Evolutionary conservation across 1,140 invertebrate genomes (phyloP).

Genomic region (Sarcophaga peregrina): DNA sequence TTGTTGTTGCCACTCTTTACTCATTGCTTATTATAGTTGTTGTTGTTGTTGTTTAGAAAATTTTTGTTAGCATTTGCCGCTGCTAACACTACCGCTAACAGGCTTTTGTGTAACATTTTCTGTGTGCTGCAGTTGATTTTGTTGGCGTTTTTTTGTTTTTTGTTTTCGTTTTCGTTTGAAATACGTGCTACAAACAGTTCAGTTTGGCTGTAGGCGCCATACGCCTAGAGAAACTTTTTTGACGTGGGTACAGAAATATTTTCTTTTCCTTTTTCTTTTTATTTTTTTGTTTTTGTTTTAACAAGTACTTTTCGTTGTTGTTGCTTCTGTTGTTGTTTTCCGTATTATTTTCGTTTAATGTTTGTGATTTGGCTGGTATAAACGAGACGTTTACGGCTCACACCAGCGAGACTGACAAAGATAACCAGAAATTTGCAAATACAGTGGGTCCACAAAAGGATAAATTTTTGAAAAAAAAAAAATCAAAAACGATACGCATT

Average conservation of each 20-base stretch:
- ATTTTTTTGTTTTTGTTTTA: slow-evolving; percentile 6
- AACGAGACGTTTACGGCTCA: neutral
- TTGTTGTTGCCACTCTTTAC: slow-evolving; percentile 18
- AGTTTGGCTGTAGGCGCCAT: slow-evolving; percentile 34
- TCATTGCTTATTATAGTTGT: neutral
- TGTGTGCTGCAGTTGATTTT: neutral
- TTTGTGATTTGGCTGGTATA: slow-evolving; percentile 19
- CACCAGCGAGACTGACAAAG: no score
- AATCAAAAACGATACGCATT: no score
- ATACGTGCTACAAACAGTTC: slow-evolving; percentile 12
- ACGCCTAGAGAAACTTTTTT: slow-evolving; percentile 39
- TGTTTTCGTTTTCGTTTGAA: slow-evolving; percentile 21
- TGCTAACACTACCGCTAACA: no score
- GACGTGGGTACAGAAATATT: slow-evolving; percentile 10
- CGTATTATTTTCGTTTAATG: neutral
- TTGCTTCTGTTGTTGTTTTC: neutral
- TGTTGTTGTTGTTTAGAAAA: neutral
- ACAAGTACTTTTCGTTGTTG: slow-evolving; percentile 17
- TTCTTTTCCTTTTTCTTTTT: neutral
- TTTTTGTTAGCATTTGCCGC: no score
- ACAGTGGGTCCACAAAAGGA: no score
- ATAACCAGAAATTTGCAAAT: no score
- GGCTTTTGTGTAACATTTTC: neutral
- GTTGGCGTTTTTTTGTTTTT: slow-evolving; percentile 15
- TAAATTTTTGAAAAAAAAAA: no score